A percentile compares a stretch with the other conserved stretches of the same genome.
Conservation (phyloP, 1,140 invertebrate genomes). For the Drosophila biarmipes region DNA sequence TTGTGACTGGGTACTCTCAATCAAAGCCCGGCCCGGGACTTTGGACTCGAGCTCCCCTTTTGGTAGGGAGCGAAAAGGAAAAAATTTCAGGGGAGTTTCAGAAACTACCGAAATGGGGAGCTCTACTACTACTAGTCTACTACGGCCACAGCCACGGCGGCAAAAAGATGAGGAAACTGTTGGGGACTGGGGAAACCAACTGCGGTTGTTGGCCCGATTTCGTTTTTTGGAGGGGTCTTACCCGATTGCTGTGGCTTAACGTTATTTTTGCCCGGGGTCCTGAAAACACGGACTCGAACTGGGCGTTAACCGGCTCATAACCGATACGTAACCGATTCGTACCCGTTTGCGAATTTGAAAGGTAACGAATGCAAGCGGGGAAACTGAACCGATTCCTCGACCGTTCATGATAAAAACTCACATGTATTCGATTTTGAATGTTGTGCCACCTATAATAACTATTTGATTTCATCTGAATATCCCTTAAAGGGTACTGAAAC, state of each 20-base stretch:
- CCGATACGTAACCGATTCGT: not conserved
- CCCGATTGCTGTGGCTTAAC: constrained; percentile 14
- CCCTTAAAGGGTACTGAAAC: not conserved
- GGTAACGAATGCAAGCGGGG: too few species aligned
- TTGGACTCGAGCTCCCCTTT: constrained; percentile 27
- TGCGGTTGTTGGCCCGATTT: constrained; percentile 52
- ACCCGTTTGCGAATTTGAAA: not conserved
- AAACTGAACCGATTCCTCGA: too few species aligned
- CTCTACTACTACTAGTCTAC: constrained; percentile 6
- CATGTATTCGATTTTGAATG: too few species aligned
- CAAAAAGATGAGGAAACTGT: constrained; percentile 34
- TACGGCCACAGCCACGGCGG: constrained; percentile 17
- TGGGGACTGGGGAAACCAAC: constrained; percentile 25
- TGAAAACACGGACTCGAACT: not conserved
- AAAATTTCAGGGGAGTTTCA: constrained; percentile 30
- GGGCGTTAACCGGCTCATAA: not conserved
- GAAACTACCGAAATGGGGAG: constrained; percentile 20
- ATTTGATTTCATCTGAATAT: not conserved
- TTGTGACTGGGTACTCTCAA: constrained; percentile 40
- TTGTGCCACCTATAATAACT: too few species aligned
- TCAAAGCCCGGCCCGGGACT: constrained; percentile 32
- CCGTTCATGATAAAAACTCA: too few species aligned
- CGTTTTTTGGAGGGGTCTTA: constrained; percentile 6
- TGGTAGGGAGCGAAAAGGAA: constrained; percentile 4
- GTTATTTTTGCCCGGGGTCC: constrained; percentile 13